Percentiles rank a stretch among this genome's conserved stretches.
Conservation (phyloP, 2,113 vertebrate genomes). For the Salvator merianae region DNA sequence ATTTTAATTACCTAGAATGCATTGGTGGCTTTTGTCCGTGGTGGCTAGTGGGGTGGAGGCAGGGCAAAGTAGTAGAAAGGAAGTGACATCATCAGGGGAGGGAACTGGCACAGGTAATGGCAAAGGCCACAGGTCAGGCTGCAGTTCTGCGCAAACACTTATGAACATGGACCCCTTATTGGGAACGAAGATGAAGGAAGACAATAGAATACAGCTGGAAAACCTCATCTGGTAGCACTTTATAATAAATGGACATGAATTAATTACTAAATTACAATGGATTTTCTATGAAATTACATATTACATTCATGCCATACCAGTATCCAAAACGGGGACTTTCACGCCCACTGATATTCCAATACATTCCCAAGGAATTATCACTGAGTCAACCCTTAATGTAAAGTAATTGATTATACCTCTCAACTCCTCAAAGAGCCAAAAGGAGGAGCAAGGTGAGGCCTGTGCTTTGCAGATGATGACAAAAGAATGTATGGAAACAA, state of each 20-base stretch:
- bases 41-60: too few species aligned
- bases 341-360: constrained; percentile 55
- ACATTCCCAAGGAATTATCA: constrained; percentile 22
- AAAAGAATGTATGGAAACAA: constrained; percentile 22
- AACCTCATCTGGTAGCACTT: constrained; percentile 67
- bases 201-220: constrained; percentile 59
- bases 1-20: too few species aligned
- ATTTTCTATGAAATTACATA: constrained; percentile 69
- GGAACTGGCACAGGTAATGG: too few species aligned
- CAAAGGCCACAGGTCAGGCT: too few species aligned
- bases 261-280: constrained; percentile 71
- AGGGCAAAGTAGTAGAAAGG: too few species aligned
- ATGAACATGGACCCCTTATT: constrained; percentile 6
- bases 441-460: constrained; percentile 13
- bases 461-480: not conserved
- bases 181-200: constrained; percentile 52
- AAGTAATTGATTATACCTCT: constrained; percentile 6
- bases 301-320: constrained; percentile 68
- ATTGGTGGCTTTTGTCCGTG: too few species aligned
- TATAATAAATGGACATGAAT: constrained; percentile 69
- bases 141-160: too few species aligned
- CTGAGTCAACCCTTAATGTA: constrained; percentile 4
- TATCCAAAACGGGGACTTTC: constrained; percentile 51
- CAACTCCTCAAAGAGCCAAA: constrained; percentile 48
- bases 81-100: too few species aligned